Percentiles rank a stretch among this genome's conserved stretches.
phyloP scores from a whole-genome alignment of 1,140 invertebrate genomes.

The Drosophila mayri region DNA sequence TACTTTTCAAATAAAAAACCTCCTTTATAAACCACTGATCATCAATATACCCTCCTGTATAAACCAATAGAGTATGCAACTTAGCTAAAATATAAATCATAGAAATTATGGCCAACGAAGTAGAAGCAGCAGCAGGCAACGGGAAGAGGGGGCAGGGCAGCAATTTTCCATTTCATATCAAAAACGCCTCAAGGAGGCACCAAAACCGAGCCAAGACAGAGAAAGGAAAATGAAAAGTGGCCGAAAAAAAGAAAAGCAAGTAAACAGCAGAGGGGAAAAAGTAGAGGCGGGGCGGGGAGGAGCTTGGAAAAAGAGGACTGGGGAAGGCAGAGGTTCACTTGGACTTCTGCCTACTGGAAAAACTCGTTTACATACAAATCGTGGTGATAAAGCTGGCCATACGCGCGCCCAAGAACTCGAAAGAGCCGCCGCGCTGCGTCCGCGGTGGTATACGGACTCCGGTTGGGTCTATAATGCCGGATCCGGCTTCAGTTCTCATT shows the following conservation, averaged over 20 bases:
- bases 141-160: constrained; percentile 20
- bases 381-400: constrained; percentile 85
- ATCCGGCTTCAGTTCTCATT: constrained; percentile 10
- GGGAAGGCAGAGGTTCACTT: constrained; percentile 2
- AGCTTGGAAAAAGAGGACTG: not conserved
- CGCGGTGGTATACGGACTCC: constrained; percentile 33
- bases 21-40: not conserved
- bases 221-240: constrained; percentile 78
- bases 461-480: constrained; percentile 10
- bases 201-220: constrained; percentile 36
- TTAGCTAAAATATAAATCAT: constrained; percentile 71
- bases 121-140: not conserved
- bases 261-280: constrained; percentile 16
- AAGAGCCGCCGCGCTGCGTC: constrained; percentile 75
- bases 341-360: constrained; percentile 68
- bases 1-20: no score
- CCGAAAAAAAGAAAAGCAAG: constrained; percentile 50
- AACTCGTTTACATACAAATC: constrained; percentile 85
- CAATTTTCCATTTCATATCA: constrained; percentile 74
- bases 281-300: not conserved
- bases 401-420: constrained; percentile 84
- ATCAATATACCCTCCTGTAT: not conserved
- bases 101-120: constrained; percentile 66
- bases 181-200: constrained; percentile 52
- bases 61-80: constrained; percentile 21